These are phyloP conservation scores for Mareca penelope DNA, from an alignment of 2,797 vertebrate genomes.

Conservation along the genomic window DNA sequence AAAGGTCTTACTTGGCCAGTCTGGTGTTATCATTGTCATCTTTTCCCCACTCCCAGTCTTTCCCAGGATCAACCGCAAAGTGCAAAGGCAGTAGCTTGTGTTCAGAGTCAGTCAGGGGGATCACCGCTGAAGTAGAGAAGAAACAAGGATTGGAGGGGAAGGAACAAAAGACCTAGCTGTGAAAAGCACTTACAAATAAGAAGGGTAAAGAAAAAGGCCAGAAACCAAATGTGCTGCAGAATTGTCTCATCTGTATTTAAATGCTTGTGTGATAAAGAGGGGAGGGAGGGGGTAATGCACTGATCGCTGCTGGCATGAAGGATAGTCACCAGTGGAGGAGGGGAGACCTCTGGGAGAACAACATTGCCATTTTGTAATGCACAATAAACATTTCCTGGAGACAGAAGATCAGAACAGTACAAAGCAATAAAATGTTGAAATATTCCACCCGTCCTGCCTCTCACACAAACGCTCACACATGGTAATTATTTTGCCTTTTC, in stretches of 20 bases:
- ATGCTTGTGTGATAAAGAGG: background rate
- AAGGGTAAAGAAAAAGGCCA: background rate
- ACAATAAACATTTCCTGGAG: background rate
- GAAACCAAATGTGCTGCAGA: background rate
- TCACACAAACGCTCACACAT: background rate
- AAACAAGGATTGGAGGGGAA: background rate
- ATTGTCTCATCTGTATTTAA: background rate
- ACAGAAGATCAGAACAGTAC: background rate
- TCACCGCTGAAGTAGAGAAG: slow-evolving; percentile 87
- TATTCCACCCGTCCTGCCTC: background rate
- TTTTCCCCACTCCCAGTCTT: slow-evolving; percentile 97
- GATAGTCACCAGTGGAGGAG: background rate
- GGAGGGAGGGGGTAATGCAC: background rate
- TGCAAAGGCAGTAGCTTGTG: slow-evolving; percentile 98
- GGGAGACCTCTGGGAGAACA: background rate
- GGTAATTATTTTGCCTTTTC: background rate
- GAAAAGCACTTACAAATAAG: background rate
- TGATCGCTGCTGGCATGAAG: background rate
- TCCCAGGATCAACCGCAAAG: slow-evolving; percentile 96
- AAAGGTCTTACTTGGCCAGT: slow-evolving; percentile 90
- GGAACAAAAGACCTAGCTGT: background rate
- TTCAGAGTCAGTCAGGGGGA: slow-evolving; percentile 97
- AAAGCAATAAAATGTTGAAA: background rate
- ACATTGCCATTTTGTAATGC: background rate
- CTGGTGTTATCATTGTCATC: slow-evolving; percentile 95